These are phyloP conservation scores for Tetheella fluctuosa DNA, from an alignment of 2,888 invertebrate genomes.

Conservation along the genomic window DNA sequence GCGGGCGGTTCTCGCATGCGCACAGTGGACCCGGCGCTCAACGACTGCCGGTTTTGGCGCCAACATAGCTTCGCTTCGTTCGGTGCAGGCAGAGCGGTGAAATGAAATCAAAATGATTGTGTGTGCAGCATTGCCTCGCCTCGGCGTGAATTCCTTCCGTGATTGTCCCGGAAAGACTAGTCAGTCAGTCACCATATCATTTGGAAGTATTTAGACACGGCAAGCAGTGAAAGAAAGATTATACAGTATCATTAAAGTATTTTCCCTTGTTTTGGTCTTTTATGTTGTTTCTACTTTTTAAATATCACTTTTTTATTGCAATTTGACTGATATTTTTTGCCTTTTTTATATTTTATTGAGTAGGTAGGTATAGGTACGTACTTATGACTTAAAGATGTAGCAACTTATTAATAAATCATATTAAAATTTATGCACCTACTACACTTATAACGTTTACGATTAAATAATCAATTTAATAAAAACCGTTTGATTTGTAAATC, in stretches of 20 bases:
- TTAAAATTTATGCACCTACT: no score
- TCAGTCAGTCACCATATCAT: conserved; percentile 15
- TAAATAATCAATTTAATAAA: not conserved
- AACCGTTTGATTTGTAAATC: not conserved
- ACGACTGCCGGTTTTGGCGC: conserved; percentile 76
- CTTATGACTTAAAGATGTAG: no score
- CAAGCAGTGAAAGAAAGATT: conserved; percentile 5
- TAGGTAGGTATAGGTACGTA: no score
- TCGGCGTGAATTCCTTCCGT: conserved; percentile 43
- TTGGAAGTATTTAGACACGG: conserved; percentile 12
- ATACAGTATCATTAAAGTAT: not conserved
- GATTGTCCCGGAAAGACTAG: conserved; percentile 43
- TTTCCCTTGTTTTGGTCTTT: no score
- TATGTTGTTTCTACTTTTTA: not conserved
- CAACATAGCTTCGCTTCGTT: conserved; percentile 35
- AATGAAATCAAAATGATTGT: conserved; percentile 10
- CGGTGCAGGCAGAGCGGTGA: not conserved
- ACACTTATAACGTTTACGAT: no score
- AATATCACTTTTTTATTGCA: no score
- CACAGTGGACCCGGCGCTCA: conserved; percentile 48
- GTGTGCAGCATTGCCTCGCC: conserved; percentile 3
- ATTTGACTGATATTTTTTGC: no score
- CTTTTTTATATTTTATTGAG: no score
- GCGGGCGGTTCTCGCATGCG: conserved; percentile 62
- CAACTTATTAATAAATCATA: no score